phyloP scores from a whole-genome alignment of 2,888 invertebrate species.

The Sphinx pinastri region DNA sequence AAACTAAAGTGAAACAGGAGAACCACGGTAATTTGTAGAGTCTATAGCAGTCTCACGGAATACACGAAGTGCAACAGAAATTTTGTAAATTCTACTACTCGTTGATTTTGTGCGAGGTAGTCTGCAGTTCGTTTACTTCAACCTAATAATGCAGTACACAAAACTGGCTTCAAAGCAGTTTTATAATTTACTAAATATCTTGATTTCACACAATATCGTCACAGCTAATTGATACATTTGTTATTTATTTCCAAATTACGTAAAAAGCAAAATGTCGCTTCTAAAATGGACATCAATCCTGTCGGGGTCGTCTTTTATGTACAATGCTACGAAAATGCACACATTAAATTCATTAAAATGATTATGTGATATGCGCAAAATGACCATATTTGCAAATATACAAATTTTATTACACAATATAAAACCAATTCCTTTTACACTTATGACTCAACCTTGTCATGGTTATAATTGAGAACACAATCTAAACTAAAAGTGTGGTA shows the following conservation, averaged over 20 bases:
- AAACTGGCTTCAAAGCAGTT: too few species aligned
- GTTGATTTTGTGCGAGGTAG: too few species aligned
- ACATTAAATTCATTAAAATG: not conserved
- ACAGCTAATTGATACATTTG: too few species aligned
- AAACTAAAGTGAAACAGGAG: too few species aligned
- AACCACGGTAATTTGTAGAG: too few species aligned
- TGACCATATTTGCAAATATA: not conserved
- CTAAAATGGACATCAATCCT: not conserved
- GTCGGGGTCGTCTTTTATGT: not conserved
- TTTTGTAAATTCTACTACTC: too few species aligned
- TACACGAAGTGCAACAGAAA: too few species aligned
- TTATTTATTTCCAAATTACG: not conserved
- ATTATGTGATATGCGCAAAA: not conserved
- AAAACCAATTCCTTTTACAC: constrained; percentile 9
- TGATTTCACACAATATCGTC: too few species aligned
- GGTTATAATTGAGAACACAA: constrained; percentile 3
- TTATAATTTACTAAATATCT: too few species aligned
- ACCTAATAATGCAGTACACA: too few species aligned
- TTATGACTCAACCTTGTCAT: constrained; percentile 23
- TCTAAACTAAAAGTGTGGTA: constrained; percentile 5
- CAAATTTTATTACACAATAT: not conserved
- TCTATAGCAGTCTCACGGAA: too few species aligned
- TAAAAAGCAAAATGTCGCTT: not conserved
- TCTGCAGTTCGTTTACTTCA: too few species aligned
- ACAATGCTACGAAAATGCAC: not conserved